phyloP scores from a whole-genome alignment of 2,888 invertebrate genomes.

The Cataglyphis albicans region DNA sequence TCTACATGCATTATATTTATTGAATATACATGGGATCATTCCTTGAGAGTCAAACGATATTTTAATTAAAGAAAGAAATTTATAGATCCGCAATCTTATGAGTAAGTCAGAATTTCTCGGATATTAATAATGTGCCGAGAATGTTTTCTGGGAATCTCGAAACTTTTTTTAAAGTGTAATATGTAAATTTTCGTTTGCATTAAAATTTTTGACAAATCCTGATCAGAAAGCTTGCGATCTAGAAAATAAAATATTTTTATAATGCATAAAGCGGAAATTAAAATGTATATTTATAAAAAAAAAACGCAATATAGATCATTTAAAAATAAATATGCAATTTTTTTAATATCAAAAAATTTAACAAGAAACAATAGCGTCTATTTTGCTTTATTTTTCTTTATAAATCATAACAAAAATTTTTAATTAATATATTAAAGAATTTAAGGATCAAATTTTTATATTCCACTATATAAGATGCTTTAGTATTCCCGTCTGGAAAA shows the following conservation, averaged over 20 bases:
- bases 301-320: neutral
- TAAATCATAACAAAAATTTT: neutral
- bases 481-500: neutral
- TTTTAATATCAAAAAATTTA: neutral
- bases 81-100: neutral
- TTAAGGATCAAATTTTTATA: no score
- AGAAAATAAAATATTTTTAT: conserved; percentile 11
- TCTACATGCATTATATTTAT: neutral
- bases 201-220: neutral
- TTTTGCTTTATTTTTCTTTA: neutral
- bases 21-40: neutral
- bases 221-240: neutral
- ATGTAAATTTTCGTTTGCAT: neutral
- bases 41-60: neutral
- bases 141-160: neutral
- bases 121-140: neutral
- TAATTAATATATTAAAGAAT: neutral
- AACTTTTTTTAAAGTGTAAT: conserved; percentile 2
- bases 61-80: conserved; percentile 9
- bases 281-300: neutral
- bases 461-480: neutral
- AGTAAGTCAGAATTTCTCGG: neutral
- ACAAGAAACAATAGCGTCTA: neutral
- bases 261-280: neutral
- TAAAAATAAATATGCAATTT: neutral